Percentiles rank a stretch among this genome's conserved stretches.
Evolutionary conservation across 2,113 vertebrate genomes (phyloP).

Genomic region (Bubalus kerabau): DNA sequence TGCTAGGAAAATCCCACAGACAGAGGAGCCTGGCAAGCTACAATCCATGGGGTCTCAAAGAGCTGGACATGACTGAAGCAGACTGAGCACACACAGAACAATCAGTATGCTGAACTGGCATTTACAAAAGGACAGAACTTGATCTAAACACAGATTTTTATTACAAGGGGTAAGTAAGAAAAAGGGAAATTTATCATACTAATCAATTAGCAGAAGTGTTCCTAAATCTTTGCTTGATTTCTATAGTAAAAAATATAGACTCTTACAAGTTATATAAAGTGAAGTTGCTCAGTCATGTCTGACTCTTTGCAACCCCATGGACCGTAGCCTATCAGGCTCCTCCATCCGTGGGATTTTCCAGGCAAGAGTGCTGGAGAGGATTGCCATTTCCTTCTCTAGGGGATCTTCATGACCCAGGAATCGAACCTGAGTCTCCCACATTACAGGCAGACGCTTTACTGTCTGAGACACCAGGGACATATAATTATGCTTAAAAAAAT

Average conservation of each 20-base stretch:
- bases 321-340: too few species aligned
- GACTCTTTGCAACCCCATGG: too few species aligned
- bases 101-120: not conserved
- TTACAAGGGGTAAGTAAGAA: not conserved
- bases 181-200: not conserved
- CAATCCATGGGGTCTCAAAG: not conserved
- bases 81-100: not conserved
- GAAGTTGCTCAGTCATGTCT: too few species aligned
- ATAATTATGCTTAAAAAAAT: not conserved
- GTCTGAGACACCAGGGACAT: not conserved
- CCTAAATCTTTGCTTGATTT: not conserved
- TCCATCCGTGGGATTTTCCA: too few species aligned
- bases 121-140: not conserved
- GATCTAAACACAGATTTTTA: not conserved
- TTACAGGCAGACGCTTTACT: too few species aligned
- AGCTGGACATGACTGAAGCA: not conserved
- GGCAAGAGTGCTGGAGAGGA: too few species aligned
- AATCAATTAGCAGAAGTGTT: conserved; percentile 13
- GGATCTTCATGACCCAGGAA: too few species aligned
- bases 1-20: not conserved
- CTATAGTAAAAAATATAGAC: not conserved
- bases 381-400: too few species aligned
- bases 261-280: not conserved
- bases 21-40: not conserved
- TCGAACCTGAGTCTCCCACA: too few species aligned